Conservation (phyloP, 2,888 invertebrate genomes). For the Pristionchus arcanus region DNA sequence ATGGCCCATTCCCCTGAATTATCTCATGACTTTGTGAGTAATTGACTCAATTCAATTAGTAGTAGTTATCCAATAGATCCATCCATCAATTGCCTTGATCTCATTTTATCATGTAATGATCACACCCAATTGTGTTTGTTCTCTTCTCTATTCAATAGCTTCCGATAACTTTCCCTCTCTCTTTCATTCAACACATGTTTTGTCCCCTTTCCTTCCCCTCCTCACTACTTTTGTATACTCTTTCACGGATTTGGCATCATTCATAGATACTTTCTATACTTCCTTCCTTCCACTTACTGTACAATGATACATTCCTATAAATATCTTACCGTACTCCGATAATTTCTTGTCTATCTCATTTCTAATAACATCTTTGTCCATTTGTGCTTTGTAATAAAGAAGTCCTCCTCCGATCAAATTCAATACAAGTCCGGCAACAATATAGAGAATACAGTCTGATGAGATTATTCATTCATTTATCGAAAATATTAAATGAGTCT, state of each 20-base stretch:
- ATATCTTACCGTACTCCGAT: constrained; percentile 50
- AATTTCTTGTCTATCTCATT: constrained; percentile 52
- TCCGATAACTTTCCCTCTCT: constrained; percentile 44
- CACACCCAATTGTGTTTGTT: constrained; percentile 33
- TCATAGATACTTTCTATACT: not conserved
- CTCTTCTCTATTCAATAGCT: constrained; percentile 9
- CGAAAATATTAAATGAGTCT: not conserved
- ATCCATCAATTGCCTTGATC: not conserved
- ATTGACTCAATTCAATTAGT: not conserved
- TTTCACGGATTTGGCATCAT: not conserved
- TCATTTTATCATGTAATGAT: not conserved
- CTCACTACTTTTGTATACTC: constrained; percentile 33
- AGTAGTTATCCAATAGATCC: not conserved
- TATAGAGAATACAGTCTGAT: constrained; percentile 28
- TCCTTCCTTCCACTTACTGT: constrained; percentile 25
- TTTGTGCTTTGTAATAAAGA: constrained; percentile 50
- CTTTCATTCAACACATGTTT: constrained; percentile 34
- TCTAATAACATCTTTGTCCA: constrained; percentile 53
- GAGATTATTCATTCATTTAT: not conserved
- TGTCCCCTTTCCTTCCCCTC: constrained; percentile 8
- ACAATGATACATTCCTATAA: constrained; percentile 40
- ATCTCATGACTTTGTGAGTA: not conserved
- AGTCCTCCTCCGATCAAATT: constrained; percentile 45
- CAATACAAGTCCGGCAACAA: constrained; percentile 22
- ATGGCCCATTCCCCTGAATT: not conserved